Conservation (phyloP, 2,113 vertebrate species). For the Pluvialis apricaria region DNA sequence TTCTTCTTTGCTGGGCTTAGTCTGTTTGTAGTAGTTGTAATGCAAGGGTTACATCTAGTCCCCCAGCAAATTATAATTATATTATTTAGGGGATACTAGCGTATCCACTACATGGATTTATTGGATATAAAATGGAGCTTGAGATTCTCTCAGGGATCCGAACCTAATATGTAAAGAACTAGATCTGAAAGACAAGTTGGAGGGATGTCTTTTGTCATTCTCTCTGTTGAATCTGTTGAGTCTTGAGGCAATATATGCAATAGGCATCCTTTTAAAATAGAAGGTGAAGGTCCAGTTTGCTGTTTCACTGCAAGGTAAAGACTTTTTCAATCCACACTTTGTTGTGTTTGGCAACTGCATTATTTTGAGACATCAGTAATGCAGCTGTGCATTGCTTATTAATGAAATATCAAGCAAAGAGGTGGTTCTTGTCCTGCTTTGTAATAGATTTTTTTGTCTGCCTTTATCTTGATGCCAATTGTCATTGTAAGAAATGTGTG, state of each 20-base stretch:
- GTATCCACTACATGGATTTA: neutral
- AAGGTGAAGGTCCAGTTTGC: neutral
- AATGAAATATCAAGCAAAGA: slow-evolving; percentile 10
- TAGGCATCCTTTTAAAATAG: neutral
- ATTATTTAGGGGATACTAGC: neutral
- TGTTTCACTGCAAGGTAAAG: neutral
- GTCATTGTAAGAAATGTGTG: neutral
- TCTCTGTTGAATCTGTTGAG: neutral
- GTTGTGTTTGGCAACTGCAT: neutral
- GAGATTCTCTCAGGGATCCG: neutral
- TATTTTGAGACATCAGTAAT: slow-evolving; percentile 13
- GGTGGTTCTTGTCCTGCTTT: neutral
- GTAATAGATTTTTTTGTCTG: neutral
- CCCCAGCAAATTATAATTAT: neutral
- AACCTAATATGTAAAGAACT: neutral
- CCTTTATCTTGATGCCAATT: slow-evolving; percentile 11
- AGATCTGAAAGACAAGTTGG: neutral
- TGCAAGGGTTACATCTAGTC: neutral
- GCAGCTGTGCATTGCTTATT: slow-evolving; percentile 17
- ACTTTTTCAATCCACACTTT: neutral
- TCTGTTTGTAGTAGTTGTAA: neutral
- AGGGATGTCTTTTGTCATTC: neutral
- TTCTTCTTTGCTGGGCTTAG: neutral
- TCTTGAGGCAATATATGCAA: neutral
- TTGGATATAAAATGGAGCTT: neutral